Conservation (phyloP, 2,113 vertebrate species). For the Scytalopus superciliaris region DNA sequence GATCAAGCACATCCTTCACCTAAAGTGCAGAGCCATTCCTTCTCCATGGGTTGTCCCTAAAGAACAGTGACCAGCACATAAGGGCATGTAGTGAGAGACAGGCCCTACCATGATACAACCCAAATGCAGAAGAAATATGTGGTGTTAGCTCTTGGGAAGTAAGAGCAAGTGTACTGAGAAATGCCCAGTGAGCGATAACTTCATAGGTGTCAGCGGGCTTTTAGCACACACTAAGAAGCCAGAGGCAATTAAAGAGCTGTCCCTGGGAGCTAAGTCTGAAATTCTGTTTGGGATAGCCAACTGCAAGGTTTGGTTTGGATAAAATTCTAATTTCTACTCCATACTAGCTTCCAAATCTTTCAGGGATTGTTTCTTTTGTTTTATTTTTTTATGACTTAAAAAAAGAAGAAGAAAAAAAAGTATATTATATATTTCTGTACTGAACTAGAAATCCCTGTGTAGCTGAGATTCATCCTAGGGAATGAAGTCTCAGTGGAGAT, state of each 20-base stretch:
- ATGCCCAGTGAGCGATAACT: neutral
- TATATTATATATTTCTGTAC: neutral
- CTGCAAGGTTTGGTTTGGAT: neutral
- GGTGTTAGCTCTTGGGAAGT: neutral
- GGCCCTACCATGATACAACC: neutral
- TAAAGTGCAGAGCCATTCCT: neutral
- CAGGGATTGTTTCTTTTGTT: neutral
- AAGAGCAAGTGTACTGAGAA: neutral
- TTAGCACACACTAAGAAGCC: neutral
- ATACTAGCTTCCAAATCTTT: neutral
- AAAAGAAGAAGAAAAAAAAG: neutral
- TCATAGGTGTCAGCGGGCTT: neutral
- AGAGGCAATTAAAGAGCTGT: neutral
- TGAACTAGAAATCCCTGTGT: neutral
- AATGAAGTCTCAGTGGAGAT: neutral
- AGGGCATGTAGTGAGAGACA: fast-evolving
- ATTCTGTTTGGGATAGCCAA: neutral
- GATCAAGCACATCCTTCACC: neutral
- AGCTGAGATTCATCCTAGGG: neutral
- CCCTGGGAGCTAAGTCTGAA: neutral
- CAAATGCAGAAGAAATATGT: neutral
- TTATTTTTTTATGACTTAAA: neutral
- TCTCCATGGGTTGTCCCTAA: neutral
- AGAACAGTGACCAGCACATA: neutral
- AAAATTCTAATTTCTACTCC: neutral